Conservation (phyloP, 2,113 vertebrate species). For the Aptenodytes forsteri region DNA sequence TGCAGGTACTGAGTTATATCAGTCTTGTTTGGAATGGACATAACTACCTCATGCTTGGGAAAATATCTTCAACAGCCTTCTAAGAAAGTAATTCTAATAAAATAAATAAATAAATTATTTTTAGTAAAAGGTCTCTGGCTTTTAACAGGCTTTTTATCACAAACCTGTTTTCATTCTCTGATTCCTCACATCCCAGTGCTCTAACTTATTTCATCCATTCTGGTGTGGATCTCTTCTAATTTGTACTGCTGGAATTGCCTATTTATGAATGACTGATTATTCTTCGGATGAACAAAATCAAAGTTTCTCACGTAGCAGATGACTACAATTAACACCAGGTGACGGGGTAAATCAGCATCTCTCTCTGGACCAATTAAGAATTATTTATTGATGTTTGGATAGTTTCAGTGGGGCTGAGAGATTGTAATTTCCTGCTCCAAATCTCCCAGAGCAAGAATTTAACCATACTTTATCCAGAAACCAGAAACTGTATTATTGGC, state of each 20-base stretch:
- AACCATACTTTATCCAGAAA: background rate
- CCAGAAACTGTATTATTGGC: background rate
- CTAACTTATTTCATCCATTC: background rate
- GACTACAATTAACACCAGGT: background rate
- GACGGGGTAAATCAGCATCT: background rate
- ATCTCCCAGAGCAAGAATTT: background rate
- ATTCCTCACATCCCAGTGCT: background rate
- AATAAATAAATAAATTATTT: background rate
- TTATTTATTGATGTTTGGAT: background rate
- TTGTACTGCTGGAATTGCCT: background rate
- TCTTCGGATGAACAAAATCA: background rate
- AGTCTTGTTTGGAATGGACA: background rate
- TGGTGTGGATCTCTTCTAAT: background rate
- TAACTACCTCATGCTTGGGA: background rate
- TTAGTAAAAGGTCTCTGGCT: background rate
- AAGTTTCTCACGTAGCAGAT: background rate
- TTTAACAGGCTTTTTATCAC: background rate
- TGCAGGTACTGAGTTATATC: background rate
- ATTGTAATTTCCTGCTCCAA: background rate
- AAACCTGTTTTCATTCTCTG: background rate
- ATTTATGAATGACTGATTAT: background rate
- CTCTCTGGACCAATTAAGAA: background rate
- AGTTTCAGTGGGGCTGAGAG: background rate
- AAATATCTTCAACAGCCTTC: background rate
- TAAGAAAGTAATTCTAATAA: background rate